These are phyloP conservation scores for Drosophila sproati DNA, from an alignment of 1,140 invertebrate genomes.

Conservation along the genomic window DNA sequence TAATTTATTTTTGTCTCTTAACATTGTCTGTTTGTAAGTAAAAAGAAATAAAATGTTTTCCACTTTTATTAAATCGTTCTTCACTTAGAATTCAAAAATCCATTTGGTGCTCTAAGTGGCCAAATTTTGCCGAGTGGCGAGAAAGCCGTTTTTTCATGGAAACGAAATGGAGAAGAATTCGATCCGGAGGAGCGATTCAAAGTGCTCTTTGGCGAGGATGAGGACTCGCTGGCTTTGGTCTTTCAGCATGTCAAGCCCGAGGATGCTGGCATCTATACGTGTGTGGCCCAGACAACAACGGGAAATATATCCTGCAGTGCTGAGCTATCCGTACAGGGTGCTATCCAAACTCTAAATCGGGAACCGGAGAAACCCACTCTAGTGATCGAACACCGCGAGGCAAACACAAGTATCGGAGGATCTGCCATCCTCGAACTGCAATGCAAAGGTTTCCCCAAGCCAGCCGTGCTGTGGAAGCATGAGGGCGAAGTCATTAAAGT, in stretches of 20 bases:
- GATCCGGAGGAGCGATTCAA: conserved; percentile 97
- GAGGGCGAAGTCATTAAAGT: conserved; percentile 93
- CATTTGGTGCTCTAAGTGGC: conserved; percentile 90
- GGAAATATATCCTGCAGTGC: conserved; percentile 97
- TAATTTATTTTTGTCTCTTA: too few relatives aligned
- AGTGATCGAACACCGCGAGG: conserved; percentile 89
- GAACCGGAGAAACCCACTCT: conserved; percentile 93
- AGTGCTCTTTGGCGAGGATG: conserved; percentile 95
- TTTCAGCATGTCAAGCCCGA: conserved; percentile 97
- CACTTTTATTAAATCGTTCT: not conserved
- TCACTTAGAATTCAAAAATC: conserved; percentile 90
- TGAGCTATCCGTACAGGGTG: conserved; percentile 95
- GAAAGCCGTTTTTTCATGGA: conserved; percentile 94
- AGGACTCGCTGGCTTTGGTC: conserved; percentile 95
- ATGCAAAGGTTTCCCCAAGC: conserved; percentile 97
- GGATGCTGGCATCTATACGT: conserved; percentile 97
- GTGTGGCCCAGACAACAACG: conserved; percentile 95
- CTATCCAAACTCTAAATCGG: conserved; percentile 91
- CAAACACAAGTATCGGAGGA: conserved; percentile 92
- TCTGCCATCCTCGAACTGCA: conserved; percentile 98
- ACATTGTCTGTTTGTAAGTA: too few relatives aligned
- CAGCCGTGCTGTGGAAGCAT: conserved; percentile 94
- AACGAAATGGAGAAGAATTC: conserved; percentile 94
- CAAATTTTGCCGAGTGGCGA: conserved; percentile 90
- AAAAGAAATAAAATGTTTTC: not conserved